phyloP scores from a whole-genome alignment of 1,140 invertebrate species.

The Episyrphus balteatus region DNA sequence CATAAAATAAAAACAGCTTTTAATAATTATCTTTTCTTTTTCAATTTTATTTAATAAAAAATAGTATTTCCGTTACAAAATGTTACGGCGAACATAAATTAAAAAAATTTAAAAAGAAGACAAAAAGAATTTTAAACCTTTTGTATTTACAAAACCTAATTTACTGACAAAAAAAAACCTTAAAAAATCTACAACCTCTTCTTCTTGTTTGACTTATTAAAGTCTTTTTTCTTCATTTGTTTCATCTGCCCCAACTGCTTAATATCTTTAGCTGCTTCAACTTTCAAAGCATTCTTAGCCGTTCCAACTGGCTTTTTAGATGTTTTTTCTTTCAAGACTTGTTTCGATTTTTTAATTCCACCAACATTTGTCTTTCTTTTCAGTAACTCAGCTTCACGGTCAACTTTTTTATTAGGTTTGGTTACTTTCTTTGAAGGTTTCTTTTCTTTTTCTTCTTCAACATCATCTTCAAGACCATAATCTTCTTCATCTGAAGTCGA shows the following conservation, averaged over 20 bases:
- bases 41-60: too few relatives aligned
- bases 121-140: too few relatives aligned
- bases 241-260: slow-evolving; percentile 8
- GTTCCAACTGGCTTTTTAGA: slow-evolving; percentile 1
- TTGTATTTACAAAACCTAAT: too few relatives aligned
- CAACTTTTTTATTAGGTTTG: slow-evolving; percentile 10
- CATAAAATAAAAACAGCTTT: too few relatives aligned
- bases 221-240: slow-evolving; percentile 6
- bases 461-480: slow-evolving; percentile 1
- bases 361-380: slow-evolving; percentile 24
- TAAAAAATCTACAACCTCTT: slow-evolving; percentile 20
- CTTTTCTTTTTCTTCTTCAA: slow-evolving; percentile 4
- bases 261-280: slow-evolving; percentile 4
- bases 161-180: neutral
- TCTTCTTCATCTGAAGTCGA: slow-evolving; percentile 7
- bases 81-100: too few relatives aligned
- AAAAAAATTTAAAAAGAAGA: too few relatives aligned
- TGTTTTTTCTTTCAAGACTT: too few relatives aligned
- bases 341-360: slow-evolving; percentile 21
- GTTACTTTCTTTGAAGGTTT: slow-evolving; percentile 10
- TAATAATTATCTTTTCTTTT: too few relatives aligned
- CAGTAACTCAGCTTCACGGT: slow-evolving; percentile 13
- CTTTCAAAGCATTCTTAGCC: slow-evolving; percentile 9
- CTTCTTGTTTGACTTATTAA: slow-evolving; percentile 1
- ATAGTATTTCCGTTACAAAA: too few relatives aligned